Percentiles rank a stretch among this genome's conserved stretches.
These are phyloP conservation scores for Podarcis raffonei DNA, from an alignment of 2,113 vertebrate genomes.

Conservation along the genomic window DNA sequence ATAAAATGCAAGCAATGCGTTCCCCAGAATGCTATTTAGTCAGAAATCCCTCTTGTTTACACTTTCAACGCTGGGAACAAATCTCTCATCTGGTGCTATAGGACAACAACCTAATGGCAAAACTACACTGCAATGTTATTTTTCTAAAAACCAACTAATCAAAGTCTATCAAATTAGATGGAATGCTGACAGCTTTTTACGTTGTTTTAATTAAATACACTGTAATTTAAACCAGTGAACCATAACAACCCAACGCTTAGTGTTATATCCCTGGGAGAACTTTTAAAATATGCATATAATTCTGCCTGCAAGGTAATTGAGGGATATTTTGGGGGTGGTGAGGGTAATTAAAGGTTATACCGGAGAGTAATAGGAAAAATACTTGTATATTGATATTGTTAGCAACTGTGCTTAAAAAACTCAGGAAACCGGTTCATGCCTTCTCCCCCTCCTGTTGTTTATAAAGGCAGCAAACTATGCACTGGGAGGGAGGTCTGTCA, in stretches of 20 bases:
- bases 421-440: slow-evolving; percentile 45
- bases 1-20: background rate
- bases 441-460: slow-evolving; percentile 35
- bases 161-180: slow-evolving; percentile 59
- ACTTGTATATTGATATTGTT: slow-evolving; percentile 56
- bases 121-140: slow-evolving; percentile 33
- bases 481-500: slow-evolving; percentile 64
- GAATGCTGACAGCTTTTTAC: slow-evolving; percentile 70
- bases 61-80: background rate
- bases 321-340: slow-evolving; percentile 70
- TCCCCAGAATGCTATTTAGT: background rate
- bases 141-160: slow-evolving; percentile 52
- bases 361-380: slow-evolving; percentile 63
- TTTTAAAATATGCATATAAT: slow-evolving; percentile 74
- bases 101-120: slow-evolving; percentile 35
- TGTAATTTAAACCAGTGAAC: slow-evolving; percentile 73
- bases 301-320: slow-evolving; percentile 66
- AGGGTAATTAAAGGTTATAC: slow-evolving; percentile 72
- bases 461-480: slow-evolving; percentile 26
- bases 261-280: slow-evolving; percentile 72
- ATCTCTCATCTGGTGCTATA: background rate
- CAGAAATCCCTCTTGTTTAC: slow-evolving; percentile 27
- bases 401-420: slow-evolving; percentile 62
- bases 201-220: slow-evolving; percentile 73
- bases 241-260: slow-evolving; percentile 70